These are phyloP conservation scores for Rhea americana DNA, from an alignment of 2,113 vertebrate genomes.

Conservation along the genomic window DNA sequence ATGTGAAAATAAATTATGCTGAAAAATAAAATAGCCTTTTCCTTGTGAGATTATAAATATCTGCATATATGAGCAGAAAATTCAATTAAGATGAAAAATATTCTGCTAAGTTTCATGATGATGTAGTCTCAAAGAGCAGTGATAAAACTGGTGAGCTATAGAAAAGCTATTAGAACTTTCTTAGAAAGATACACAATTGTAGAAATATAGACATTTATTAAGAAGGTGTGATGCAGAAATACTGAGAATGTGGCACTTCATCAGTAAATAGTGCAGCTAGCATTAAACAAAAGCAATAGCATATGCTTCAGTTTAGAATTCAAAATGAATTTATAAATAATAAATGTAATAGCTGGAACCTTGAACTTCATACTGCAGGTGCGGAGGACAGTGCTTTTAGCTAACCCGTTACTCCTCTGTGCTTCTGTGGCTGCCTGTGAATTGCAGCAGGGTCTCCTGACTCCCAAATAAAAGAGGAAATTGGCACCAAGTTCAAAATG, in stretches of 20 bases:
- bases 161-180: neutral
- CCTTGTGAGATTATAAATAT: conserved; percentile 29
- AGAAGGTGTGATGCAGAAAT: neutral
- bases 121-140: neutral
- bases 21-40: conserved; percentile 2
- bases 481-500: neutral
- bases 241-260: neutral
- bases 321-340: conserved; percentile 10
- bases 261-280: neutral
- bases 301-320: conserved; percentile 1
- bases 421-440: rapidly evolving
- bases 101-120: neutral
- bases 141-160: neutral
- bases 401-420: neutral
- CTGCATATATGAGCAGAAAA: neutral
- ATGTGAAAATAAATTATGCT: conserved; percentile 32
- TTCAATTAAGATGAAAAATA: conserved; percentile 46
- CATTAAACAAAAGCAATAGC: neutral
- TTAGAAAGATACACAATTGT: neutral
- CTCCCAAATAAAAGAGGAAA: neutral
- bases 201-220: conserved; percentile 2
- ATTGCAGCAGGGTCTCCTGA: neutral
- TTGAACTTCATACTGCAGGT: neutral
- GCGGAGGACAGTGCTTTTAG: neutral
- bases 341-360: neutral